Evolutionary conservation across 1,140 invertebrate species (phyloP).

Genomic region (Thaumatotibia leucotreta): DNA sequence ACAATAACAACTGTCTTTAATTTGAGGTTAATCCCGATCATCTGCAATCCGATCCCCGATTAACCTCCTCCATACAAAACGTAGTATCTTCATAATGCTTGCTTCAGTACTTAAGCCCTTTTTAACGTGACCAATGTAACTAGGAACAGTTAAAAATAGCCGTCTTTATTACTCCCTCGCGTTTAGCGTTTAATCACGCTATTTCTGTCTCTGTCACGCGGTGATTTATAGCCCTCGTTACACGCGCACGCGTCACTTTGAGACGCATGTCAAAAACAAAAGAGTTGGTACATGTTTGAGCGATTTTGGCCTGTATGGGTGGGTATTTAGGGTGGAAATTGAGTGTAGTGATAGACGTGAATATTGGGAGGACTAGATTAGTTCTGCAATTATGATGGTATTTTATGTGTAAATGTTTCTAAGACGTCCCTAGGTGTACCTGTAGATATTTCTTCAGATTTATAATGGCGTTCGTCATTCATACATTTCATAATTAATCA

Average conservation of each 20-base stretch:
- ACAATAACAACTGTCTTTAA: background rate
- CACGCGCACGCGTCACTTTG: conserved; percentile 1
- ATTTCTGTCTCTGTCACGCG: background rate
- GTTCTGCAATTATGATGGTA: background rate
- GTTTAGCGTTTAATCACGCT: conserved; percentile 10
- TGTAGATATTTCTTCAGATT: too few species aligned
- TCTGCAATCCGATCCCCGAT: background rate
- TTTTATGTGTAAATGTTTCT: background rate
- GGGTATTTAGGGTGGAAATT: background rate
- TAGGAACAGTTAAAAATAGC: background rate
- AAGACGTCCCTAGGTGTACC: too few species aligned
- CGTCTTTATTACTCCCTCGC: background rate
- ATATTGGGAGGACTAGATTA: background rate
- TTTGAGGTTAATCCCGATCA: background rate
- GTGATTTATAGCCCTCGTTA: conserved; percentile 5
- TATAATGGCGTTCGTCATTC: too few species aligned
- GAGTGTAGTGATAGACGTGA: background rate
- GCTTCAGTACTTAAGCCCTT: background rate
- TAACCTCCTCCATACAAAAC: background rate
- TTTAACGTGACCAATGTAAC: background rate
- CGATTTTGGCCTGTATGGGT: background rate
- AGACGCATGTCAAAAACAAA: conserved; percentile 1
- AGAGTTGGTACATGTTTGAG: background rate
- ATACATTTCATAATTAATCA: too few species aligned
- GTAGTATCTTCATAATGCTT: background rate